Evolutionary conservation across 2,113 vertebrate species (phyloP), one percentile per base, ranked within the genome.

Genomic region (Argyrosomus japonicus): DNA sequence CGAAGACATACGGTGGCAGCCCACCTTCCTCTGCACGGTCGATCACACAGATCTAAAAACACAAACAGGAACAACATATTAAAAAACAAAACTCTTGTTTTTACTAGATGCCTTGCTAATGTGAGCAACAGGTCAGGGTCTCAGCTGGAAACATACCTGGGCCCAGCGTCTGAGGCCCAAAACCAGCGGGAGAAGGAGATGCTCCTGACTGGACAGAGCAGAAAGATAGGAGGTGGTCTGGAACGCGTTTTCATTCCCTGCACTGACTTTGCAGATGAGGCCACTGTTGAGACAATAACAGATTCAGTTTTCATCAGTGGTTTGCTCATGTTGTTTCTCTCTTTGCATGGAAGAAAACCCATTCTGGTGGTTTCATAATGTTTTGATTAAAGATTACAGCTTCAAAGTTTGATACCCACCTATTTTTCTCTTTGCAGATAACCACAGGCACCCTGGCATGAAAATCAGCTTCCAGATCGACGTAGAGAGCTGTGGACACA

Each of bases 241-340:
- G 92, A 93, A 97, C 7, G 97, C 97, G 7, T 95, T 97, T 92
- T 98, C 97, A 93, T 98, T 99, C 74, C 97, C 97, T 69, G 97
- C 97, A 71, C 97, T 98, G 91, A 99, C 97, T 97, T 96, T 97
- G 95, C 97, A 98, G 86, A 96, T 76, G 88, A 97, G 96, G 86
- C 96, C 97, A 92, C 97, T 99, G 93, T 87, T 81, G 83, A 79
- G 11, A 23, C 78, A 84, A 81, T 32, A 73, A 83, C 47, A 72
- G 10, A 32, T 63, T 12, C 25, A 67, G 0, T n/a, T 68, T 47
- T 57, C 15, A 43, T 23, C 58, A 18, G 6, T 25, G 15, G 5
- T 21, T 36, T 18, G 25, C 12, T 48, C 2, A 54, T 23, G 19
- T 45, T 19, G 6, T 45, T 6, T 4, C 14, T 32, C 43, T 29